These are phyloP conservation scores for Sprattus sprattus DNA, from an alignment of 2,113 vertebrate genomes.

Conservation along the genomic window DNA sequence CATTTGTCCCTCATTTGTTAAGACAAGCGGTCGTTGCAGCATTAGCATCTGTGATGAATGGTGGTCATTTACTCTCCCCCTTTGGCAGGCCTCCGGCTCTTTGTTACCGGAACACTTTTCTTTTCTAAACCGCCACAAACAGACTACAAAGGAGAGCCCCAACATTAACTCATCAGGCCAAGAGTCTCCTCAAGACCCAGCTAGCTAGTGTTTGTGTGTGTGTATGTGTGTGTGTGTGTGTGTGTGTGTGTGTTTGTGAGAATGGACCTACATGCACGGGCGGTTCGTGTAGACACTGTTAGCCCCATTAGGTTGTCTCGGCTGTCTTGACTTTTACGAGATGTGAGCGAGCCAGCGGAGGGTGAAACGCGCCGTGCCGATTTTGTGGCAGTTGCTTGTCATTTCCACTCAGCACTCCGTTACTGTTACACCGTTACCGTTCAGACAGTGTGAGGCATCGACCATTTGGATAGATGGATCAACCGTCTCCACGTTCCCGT, in stretches of 20 bases:
- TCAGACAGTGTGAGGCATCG: not conserved
- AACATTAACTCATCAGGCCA: not conserved
- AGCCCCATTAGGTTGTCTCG: not conserved
- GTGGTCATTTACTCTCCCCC: not conserved
- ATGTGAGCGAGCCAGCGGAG: not conserved
- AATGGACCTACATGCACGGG: not conserved
- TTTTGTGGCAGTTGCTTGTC: not conserved
- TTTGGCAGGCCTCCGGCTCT: not conserved
- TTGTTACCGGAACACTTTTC: not conserved
- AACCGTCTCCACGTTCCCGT: no score
- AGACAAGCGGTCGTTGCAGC: not conserved
- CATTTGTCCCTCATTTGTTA: not conserved
- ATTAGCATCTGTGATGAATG: constrained; percentile 8
- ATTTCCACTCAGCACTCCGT: not conserved
- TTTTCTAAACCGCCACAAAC: not conserved
- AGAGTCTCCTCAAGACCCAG: not conserved
- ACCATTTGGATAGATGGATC: not conserved
- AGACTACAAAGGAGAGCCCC: not conserved
- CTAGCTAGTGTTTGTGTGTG: constrained; percentile 2
- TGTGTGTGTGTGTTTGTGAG: not conserved
- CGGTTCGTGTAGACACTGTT: not conserved
- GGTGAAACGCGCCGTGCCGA: not conserved
- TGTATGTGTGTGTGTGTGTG: not conserved
- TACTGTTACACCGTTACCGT: not conserved
- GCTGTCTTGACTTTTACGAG: not conserved